Percentiles rank a stretch among this genome's conserved stretches.
Conservation (phyloP, 1,140 invertebrate species). For the Leptinotarsa texana region DNA sequence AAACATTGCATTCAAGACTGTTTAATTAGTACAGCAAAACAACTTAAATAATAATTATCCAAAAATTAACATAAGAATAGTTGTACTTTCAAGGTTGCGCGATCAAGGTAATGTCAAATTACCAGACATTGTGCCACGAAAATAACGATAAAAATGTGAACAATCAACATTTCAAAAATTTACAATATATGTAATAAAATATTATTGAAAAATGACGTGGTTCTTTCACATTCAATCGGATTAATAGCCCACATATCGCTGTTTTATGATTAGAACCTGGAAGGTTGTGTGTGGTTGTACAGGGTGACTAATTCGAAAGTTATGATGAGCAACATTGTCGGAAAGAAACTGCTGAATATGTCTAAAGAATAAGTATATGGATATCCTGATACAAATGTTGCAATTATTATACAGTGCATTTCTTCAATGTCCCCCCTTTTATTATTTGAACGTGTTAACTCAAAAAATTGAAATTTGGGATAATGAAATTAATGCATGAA, state of each 20-base stretch:
- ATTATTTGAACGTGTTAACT: too few relatives aligned
- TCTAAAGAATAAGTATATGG: too few relatives aligned
- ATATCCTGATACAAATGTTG: too few relatives aligned
- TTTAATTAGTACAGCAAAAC: background rate
- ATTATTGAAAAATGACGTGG: conserved; percentile 14
- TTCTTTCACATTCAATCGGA: conserved; percentile 18
- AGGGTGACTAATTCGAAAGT: too few relatives aligned
- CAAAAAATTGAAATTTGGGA: too few relatives aligned
- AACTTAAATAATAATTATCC: background rate
- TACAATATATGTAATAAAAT: conserved; percentile 32
- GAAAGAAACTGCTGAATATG: too few relatives aligned
- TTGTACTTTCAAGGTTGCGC: conserved; percentile 39
- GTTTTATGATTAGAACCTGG: background rate
- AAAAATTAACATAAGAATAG: conserved; percentile 40
- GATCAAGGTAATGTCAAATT: conserved; percentile 36
- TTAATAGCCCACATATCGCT: background rate
- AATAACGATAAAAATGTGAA: conserved; percentile 1
- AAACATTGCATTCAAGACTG: conserved; percentile 6
- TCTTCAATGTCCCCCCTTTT: too few relatives aligned
- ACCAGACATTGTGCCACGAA: conserved; percentile 10
- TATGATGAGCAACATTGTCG: too few relatives aligned
- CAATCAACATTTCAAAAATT: conserved; percentile 14
- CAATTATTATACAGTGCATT: too few relatives aligned
- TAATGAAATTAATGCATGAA: too few relatives aligned
- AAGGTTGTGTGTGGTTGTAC: background rate